phyloP scores from a whole-genome alignment of 2,113 vertebrate species.

The Tamias sibiricus region DNA sequence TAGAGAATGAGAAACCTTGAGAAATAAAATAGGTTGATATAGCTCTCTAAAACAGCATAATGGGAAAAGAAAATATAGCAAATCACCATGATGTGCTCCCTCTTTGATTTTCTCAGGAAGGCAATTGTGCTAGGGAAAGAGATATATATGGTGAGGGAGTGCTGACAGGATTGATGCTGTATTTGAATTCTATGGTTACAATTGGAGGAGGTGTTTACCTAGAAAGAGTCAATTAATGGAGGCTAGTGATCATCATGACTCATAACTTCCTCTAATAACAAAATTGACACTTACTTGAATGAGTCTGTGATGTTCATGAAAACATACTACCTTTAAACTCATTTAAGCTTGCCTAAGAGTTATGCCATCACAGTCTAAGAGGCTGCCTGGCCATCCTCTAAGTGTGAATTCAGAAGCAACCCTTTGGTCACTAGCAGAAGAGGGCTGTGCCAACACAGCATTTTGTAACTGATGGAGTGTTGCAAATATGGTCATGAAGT shows the following conservation, averaged over 20 bases:
- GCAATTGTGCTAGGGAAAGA: background rate
- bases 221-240: background rate
- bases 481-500: background rate
- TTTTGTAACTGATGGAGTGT: constrained; percentile 42
- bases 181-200: background rate
- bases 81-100: background rate
- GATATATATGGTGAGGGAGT: background rate
- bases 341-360: background rate
- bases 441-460: background rate
- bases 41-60: background rate
- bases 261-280: background rate
- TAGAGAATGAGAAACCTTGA: background rate
- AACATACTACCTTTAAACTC: background rate
- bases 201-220: background rate
- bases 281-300: background rate
- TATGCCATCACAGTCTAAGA: background rate
- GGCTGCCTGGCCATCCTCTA: background rate
- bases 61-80: background rate
- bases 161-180: background rate
- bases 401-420: constrained; percentile 1
- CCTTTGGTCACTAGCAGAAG: background rate
- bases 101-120: background rate
- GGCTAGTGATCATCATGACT: background rate
- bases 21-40: background rate
- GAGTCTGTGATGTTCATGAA: background rate